These are phyloP conservation scores for Lateolabrax maculatus DNA, from an alignment of 2,797 vertebrate genomes.

Conservation along the genomic window DNA sequence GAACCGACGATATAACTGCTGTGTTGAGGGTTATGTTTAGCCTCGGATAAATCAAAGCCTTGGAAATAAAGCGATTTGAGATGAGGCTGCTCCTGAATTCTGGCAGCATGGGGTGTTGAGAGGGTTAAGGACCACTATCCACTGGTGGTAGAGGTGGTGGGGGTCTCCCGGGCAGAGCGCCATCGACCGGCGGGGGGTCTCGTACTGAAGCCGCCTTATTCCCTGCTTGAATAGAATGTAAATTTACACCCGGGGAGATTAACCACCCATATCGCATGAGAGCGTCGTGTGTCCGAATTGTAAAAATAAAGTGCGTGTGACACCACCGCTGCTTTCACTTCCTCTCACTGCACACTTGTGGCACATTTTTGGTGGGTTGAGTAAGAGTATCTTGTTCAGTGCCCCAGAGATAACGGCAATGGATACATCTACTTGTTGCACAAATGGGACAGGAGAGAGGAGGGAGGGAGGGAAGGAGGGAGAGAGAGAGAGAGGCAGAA, in stretches of 20 bases:
- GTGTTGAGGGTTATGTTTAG: conserved; percentile 49
- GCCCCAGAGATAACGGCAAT: conserved; percentile 43
- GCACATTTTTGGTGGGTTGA: conserved; percentile 65
- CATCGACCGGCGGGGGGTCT: conserved; percentile 57
- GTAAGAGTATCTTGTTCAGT: conserved; percentile 67
- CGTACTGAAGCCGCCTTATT: conserved; percentile 50
- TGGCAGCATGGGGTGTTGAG: conserved; percentile 54
- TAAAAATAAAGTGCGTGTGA: conserved; percentile 80
- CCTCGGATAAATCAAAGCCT: conserved; percentile 60
- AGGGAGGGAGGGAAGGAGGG: not conserved
- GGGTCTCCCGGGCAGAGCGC: conserved; percentile 54
- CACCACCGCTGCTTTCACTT: conserved; percentile 65
- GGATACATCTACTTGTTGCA: conserved; percentile 55
- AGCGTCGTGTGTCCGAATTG: conserved; percentile 67
- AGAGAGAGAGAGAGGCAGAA: conserved; percentile 35
- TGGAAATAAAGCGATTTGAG: conserved; percentile 44
- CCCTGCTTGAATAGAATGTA: conserved; percentile 72
- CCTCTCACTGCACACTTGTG: conserved; percentile 61
- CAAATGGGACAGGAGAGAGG: conserved; percentile 19
- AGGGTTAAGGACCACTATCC: conserved; percentile 65
- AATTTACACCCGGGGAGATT: conserved; percentile 61
- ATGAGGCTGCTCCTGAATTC: conserved; percentile 51
- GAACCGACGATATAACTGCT: conserved; percentile 31
- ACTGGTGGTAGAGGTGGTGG: conserved; percentile 26
- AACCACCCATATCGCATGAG: conserved; percentile 59